Base-by-base conservation (phyloP, 2,888 invertebrate species). In the Pharmacophagus antenor region DNA sequence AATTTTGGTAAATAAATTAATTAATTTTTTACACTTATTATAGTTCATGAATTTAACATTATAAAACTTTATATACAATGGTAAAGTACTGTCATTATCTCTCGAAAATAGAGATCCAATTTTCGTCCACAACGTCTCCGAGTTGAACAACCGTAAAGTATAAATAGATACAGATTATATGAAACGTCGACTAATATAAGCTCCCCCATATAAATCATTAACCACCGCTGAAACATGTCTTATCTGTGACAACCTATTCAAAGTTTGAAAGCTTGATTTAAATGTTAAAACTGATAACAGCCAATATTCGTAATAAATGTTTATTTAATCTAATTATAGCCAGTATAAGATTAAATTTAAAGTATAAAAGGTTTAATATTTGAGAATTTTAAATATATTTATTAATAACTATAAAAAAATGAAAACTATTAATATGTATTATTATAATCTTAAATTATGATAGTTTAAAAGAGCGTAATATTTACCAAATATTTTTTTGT, bases 111-210 rank as follows among this genome's bases (percentile, higher is more conserved):
- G 37, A 37, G 37, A 37, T 52, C 48, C 8, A 51, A 61, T 52
- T 47, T 55, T 58, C 57, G 37, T 27, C 17, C 25, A 27, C 52
- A 64, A 63, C 64, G 65, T 67, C 67, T 69, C 62, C 62, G 84
- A 80, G 88, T 87, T 88, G 84, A 88, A 87, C 72, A 87, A 89
- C 88, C 88, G 81, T 71, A 70, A 70, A 73, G 71, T 84, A 84
- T 77, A 84, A 87, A 88, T 89, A 89, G 86, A 82, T 69, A 65
- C 71, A 74, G 74, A 68, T 70, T 71, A 72, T 67, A 75, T 72
- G 70, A 79, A 79, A 77, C 72, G 71, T 68, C 69, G 66, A 70
- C 73, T 71, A 78, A 76, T 69, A 66, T 67, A 66, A 65, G 51
- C 56, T 62, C 55, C 63, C 62, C 27, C 23, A 25, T 59, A 55